Percentiles rank a stretch among this genome's conserved stretches.
Evolutionary conservation across 2,888 invertebrate genomes (phyloP).

Genomic region (Harpalus rufipes): DNA sequence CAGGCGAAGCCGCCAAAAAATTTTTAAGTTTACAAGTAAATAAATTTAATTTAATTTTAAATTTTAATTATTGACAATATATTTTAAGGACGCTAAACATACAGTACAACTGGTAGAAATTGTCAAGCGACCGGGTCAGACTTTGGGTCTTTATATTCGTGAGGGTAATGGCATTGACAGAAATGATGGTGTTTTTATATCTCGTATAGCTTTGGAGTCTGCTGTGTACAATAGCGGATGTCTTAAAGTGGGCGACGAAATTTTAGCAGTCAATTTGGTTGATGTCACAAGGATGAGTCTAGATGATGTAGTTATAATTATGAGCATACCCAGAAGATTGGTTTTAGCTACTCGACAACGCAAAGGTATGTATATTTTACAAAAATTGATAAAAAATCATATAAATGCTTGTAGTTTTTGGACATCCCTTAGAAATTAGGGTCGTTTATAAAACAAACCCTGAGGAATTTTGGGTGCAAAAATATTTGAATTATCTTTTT

Average conservation of each 20-base stretch:
- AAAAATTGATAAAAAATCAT: background rate
- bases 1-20: constrained; percentile 92
- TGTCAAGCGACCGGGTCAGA: constrained; percentile 99
- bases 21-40: constrained; percentile 88
- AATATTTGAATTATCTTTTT: background rate
- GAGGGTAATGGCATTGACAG: constrained; percentile 99
- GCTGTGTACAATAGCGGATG: constrained; percentile 98
- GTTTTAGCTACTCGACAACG: constrained; percentile 95
- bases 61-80: background rate
- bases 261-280: constrained; percentile 97
- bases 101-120: constrained; percentile 97
- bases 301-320: constrained; percentile 99
- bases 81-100: constrained; percentile 84
- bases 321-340: constrained; percentile 98
- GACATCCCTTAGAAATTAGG: background rate
- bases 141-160: constrained; percentile 97
- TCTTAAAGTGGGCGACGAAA: constrained; percentile 98
- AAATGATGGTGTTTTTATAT: constrained; percentile 98
- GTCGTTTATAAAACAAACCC: background rate
- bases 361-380: constrained; percentile 79
- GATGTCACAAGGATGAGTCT: constrained; percentile 98
- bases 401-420: background rate
- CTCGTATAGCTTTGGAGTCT: constrained; percentile 95
- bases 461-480: background rate
- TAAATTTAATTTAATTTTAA: background rate